Evolutionary conservation across 1,140 invertebrate species (phyloP).

Genomic region (Coptotermes formosanus): DNA sequence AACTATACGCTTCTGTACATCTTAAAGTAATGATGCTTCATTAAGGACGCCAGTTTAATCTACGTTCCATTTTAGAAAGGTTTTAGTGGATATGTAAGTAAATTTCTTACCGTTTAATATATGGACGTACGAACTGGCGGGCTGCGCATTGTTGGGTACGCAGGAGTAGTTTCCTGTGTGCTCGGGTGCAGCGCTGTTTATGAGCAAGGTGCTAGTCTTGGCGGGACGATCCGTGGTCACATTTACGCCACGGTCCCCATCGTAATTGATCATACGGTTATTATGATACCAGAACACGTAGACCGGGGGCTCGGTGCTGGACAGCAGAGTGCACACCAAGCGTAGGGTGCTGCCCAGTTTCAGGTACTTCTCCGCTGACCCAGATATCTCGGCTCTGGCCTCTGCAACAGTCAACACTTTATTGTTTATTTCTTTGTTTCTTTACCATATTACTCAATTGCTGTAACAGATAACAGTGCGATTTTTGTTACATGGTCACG

Average conservation of each 20-base stretch:
- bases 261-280: constrained; percentile 86
- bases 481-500: too few relatives aligned
- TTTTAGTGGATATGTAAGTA: not conserved
- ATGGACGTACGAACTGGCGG: constrained; percentile 80
- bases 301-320: constrained; percentile 77
- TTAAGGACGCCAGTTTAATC: too few relatives aligned
- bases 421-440: too few relatives aligned
- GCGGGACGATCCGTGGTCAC: constrained; percentile 66
- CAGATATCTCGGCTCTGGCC: constrained; percentile 79
- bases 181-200: constrained; percentile 61
- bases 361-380: constrained; percentile 79
- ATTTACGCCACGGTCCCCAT: constrained; percentile 77
- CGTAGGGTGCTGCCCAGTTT: constrained; percentile 79
- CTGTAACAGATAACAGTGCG: too few relatives aligned
- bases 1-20: too few relatives aligned
- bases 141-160: constrained; percentile 79
- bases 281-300: constrained; percentile 92
- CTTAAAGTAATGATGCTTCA: too few relatives aligned
- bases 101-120: constrained; percentile 69
- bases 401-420: constrained; percentile 54
- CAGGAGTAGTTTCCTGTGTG: constrained; percentile 89
- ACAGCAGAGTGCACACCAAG: constrained; percentile 73
- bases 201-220: constrained; percentile 62
- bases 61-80: too few relatives aligned
- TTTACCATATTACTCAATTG: too few relatives aligned